These are phyloP conservation scores for Tineola bisselliella DNA, from an alignment of 2,888 invertebrate species.

Conservation along the genomic window DNA sequence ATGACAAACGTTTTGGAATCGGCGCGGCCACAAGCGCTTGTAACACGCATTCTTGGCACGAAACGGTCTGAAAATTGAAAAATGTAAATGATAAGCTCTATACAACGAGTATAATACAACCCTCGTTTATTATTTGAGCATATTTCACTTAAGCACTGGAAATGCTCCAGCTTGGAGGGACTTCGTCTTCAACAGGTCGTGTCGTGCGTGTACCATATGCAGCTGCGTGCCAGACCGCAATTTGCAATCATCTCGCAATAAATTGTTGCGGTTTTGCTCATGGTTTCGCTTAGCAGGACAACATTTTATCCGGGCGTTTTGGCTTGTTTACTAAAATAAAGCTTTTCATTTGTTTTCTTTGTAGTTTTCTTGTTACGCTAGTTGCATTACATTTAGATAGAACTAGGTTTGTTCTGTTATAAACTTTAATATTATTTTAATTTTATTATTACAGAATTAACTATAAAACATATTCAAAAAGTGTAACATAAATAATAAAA, in stretches of 20 bases:
- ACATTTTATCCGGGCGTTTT: conserved; percentile 19
- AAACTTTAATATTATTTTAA: too few relatives aligned
- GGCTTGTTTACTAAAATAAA: conserved; percentile 12
- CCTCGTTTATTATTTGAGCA: conserved; percentile 20
- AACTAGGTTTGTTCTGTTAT: too few relatives aligned
- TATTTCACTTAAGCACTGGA: conserved; percentile 24
- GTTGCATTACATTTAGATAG: too few relatives aligned
- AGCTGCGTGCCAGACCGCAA: conserved; percentile 32
- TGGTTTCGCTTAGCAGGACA: conserved; percentile 29
- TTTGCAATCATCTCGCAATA: conserved; percentile 31
- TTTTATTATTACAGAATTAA: too few relatives aligned
- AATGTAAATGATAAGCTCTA: conserved; percentile 57
- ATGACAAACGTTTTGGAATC: conserved; percentile 1
- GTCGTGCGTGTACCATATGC: conserved; percentile 14
- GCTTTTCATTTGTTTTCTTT: conserved; percentile 17
- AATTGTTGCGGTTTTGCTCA: conserved; percentile 35
- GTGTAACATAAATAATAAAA: background rate
- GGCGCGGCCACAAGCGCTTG: conserved; percentile 3
- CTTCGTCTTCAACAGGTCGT: conserved; percentile 17
- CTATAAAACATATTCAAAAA: too few relatives aligned
- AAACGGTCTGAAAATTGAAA: conserved; percentile 50
- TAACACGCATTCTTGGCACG: conserved; percentile 45
- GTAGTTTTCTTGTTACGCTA: conserved; percentile 14
- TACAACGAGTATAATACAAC: conserved; percentile 10
- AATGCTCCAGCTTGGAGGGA: conserved; percentile 19